A percentile compares a stretch with the other conserved stretches of the same genome.
Conservation (phyloP, 2,888 invertebrate species). For the Ariolimax columbianus region DNA sequence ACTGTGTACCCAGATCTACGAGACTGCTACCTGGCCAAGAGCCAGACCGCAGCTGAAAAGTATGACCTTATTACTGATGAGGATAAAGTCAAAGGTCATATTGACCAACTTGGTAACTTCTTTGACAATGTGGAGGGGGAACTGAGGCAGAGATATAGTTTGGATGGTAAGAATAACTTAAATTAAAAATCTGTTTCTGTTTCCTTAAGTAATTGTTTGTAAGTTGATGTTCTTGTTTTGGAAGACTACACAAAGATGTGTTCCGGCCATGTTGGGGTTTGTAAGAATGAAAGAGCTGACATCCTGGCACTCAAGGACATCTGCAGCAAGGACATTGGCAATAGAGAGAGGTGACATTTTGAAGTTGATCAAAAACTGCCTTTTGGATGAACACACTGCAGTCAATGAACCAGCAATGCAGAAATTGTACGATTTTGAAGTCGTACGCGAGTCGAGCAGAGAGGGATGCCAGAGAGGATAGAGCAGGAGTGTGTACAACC, state of each 20-base stretch:
- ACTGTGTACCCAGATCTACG: constrained; percentile 68
- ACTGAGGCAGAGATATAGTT: constrained; percentile 43
- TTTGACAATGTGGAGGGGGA: constrained; percentile 64
- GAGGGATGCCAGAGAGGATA: too few species aligned
- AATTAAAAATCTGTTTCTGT: background rate
- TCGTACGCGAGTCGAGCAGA: too few species aligned
- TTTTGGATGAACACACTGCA: too few species aligned
- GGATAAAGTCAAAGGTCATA: constrained; percentile 66
- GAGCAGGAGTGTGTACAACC: too few species aligned
- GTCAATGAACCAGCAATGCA: too few species aligned
- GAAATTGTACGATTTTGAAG: too few species aligned
- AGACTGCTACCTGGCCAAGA: constrained; percentile 69
- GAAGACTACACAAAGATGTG: background rate
- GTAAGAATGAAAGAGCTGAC: too few species aligned
- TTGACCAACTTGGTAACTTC: constrained; percentile 63
- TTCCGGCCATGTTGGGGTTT: too few species aligned
- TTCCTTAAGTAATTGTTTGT: background rate
- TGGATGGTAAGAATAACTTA: constrained; percentile 33
- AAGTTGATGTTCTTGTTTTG: background rate
- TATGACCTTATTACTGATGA: constrained; percentile 72
- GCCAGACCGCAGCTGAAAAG: constrained; percentile 70
- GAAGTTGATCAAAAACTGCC: too few species aligned
- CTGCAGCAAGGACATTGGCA: too few species aligned
- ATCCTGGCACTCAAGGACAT: too few species aligned
- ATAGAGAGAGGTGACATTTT: too few species aligned